Conservation (phyloP, 2,888 invertebrate genomes). For the Calameuta pallipes region DNA sequence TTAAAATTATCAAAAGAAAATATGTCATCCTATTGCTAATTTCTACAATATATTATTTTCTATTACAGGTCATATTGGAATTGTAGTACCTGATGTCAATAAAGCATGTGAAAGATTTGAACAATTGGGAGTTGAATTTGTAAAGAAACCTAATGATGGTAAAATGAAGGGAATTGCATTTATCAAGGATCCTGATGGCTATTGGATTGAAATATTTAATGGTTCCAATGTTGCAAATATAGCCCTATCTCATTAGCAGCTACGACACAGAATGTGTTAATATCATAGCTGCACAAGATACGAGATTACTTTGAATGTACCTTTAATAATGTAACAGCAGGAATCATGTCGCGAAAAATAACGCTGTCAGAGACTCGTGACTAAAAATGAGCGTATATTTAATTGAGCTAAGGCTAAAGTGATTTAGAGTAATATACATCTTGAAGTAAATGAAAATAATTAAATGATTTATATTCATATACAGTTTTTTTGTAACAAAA, state of each 20-base stretch:
- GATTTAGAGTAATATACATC: not conserved
- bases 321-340: not conserved
- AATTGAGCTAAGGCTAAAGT: not conserved
- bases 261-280: not conserved
- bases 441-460: not conserved
- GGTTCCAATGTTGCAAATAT: constrained; percentile 50
- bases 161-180: constrained; percentile 96
- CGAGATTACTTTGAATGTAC: not conserved
- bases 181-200: constrained; percentile 95
- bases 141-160: constrained; percentile 90
- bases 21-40: not conserved
- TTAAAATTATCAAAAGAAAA: constrained; percentile 15
- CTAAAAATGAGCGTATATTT: not conserved
- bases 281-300: not conserved
- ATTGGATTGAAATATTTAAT: constrained; percentile 94
- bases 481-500: constrained; percentile 33
- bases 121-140: constrained; percentile 85
- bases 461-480: constrained; percentile 31
- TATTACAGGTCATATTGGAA: constrained; percentile 84
- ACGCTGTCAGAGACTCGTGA: not conserved
- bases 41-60: constrained; percentile 16
- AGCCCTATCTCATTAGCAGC: constrained; percentile 29
- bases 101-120: constrained; percentile 90
- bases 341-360: not conserved
- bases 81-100: constrained; percentile 90